A percentile compares a stretch with the other conserved stretches of the same genome.
These are phyloP conservation scores for Philotrypesis tridentata DNA, from an alignment of 1,140 invertebrate genomes.

Conservation along the genomic window DNA sequence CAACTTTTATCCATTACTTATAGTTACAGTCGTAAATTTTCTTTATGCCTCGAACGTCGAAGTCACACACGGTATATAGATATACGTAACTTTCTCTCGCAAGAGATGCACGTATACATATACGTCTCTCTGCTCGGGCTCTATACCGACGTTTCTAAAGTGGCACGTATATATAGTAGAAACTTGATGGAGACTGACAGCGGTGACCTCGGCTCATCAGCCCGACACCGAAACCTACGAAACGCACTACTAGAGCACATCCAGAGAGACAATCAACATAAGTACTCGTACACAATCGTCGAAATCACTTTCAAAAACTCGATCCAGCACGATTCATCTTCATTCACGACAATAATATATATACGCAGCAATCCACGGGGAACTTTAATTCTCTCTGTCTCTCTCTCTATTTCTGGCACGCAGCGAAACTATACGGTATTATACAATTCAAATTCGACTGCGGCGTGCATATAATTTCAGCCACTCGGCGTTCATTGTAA, in stretches of 20 bases:
- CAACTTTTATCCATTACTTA: too few species aligned
- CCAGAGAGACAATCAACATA: neutral
- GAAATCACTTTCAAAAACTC: neutral
- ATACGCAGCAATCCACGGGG: too few species aligned
- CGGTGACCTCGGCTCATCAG: slow-evolving; percentile 4
- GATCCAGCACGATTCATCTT: neutral
- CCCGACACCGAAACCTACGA: neutral
- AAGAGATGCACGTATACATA: neutral
- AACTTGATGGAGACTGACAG: slow-evolving; percentile 4
- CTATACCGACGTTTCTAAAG: too few species aligned
- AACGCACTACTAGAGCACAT: neutral
- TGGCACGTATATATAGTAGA: too few species aligned
- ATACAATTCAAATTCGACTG: neutral
- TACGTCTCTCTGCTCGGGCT: too few species aligned
- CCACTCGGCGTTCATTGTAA: too few species aligned
- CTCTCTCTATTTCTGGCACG: too few species aligned
- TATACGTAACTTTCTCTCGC: neutral
- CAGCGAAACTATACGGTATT: too few species aligned
- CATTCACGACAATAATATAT: neutral
- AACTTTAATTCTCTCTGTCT: too few species aligned
- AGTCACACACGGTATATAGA: too few species aligned
- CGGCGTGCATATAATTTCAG: too few species aligned
- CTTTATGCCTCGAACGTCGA: neutral
- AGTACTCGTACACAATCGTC: neutral
- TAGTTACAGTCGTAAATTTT: too few species aligned